phyloP scores from a whole-genome alignment of 2,797 vertebrate genomes.

The Artibeus jamaicensis region DNA sequence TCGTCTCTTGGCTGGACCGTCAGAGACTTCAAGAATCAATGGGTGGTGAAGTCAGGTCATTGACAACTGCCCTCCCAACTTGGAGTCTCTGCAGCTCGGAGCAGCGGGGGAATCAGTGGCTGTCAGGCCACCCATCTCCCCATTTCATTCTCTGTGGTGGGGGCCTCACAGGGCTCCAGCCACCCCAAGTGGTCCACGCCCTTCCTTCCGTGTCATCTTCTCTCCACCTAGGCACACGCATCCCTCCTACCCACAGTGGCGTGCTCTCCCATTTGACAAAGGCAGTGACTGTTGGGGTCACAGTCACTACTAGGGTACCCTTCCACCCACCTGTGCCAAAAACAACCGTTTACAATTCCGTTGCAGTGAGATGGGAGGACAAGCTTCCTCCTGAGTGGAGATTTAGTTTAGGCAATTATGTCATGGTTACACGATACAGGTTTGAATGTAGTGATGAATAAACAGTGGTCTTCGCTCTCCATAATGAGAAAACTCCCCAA shows the following conservation, averaged over 20 bases:
- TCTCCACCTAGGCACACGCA: neutral
- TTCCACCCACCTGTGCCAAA: neutral
- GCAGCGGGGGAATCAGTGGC: neutral
- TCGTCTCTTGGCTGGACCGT: neutral
- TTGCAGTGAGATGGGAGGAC: neutral
- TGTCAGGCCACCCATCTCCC: neutral
- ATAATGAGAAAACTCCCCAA: neutral
- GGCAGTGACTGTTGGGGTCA: neutral
- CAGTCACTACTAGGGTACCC: neutral
- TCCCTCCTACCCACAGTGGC: rapidly evolving
- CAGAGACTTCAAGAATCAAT: neutral
- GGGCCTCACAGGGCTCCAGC: neutral
- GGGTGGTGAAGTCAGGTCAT: neutral
- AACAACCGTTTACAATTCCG: neutral
- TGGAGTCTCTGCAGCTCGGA: neutral
- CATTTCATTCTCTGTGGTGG: neutral
- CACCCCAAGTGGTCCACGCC: neutral
- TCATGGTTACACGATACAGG: neutral
- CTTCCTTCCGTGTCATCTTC: neutral
- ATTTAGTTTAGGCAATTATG: neutral
- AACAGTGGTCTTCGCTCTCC: neutral
- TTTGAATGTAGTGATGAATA: neutral
- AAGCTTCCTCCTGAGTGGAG: neutral
- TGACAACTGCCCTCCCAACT: neutral
- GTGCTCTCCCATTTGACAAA: neutral